phyloP scores from a whole-genome alignment of 1,140 invertebrate species.

The Sweltsa coloradensis region DNA sequence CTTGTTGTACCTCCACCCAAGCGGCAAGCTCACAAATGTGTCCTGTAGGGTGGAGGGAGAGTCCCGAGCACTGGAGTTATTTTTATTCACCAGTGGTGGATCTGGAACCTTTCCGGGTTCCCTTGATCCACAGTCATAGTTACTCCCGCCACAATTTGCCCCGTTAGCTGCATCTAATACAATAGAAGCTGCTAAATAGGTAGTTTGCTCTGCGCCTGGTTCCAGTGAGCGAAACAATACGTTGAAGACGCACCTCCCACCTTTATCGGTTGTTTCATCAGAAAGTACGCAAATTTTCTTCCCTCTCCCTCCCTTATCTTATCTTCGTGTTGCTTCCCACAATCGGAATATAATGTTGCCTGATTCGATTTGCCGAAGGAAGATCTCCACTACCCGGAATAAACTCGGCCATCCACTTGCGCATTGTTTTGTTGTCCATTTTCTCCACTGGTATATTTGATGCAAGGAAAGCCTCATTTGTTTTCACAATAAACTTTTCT shows the following conservation, averaged over 20 bases:
- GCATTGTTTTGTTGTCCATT: background rate
- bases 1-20: too few relatives aligned
- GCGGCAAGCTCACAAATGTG: too few relatives aligned
- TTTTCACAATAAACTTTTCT: too few relatives aligned
- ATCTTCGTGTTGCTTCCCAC: background rate
- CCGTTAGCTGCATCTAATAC: constrained; percentile 1
- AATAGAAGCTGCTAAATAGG: background rate
- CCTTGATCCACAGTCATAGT: too few relatives aligned
- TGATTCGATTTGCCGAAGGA: background rate
- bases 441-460: background rate
- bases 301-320: constrained; percentile 1
- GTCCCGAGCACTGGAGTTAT: too few relatives aligned
- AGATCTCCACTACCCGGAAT: background rate
- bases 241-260: background rate
- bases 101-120: too few relatives aligned
- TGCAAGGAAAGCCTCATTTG: background rate
- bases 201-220: background rate
- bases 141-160: constrained; percentile 6
- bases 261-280: constrained; percentile 8
- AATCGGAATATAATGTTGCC: background rate
- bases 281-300: constrained; percentile 1
- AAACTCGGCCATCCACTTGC: background rate
- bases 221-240: background rate
- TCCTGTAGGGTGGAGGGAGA: too few relatives aligned
- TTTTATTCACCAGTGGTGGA: too few relatives aligned